Evolutionary conservation across 2,113 vertebrate genomes (phyloP), one percentile per base, ranked within the genome.

Genomic region (Nannobrachium achirus): DNA sequence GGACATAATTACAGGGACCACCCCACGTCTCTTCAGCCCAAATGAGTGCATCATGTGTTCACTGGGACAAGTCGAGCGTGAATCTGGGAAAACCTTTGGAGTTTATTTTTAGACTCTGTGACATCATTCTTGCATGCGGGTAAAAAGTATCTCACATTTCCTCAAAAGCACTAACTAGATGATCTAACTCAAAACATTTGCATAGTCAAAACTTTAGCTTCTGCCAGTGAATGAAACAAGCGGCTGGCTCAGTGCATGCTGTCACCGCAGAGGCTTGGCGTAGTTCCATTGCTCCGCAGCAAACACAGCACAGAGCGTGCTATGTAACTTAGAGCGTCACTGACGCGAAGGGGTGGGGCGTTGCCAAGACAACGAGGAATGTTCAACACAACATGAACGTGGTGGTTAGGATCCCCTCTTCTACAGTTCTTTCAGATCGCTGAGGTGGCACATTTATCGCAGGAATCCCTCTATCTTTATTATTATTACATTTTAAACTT

Each of bases 301-400:
- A 19, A 53, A 25, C 25, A 33, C 10, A 55, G 74, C 25, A 33
- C 10, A 55, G 74, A 68, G 39, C 60, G 74, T 79, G 75, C 71
- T 45, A 45, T 69, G 75, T 73, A 81, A 86, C 82, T 1, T 2
- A 39, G 10, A 2, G 74, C 89, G 90, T 92, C 89, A 90, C 80
- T 85, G 78, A 82, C 83, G 77, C 79, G 72, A 86, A 87, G 82
- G 90, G 89, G 90, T 75, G 84, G 87, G 78, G 83, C 67, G 92
- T 94, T 84, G 80, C 91, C 59, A 59, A n/a, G 90, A 57, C 86
- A 81, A 91, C 92, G 18, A 52, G 64, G 78, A 86, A 84, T 84
- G 79, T 91, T 86, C 71, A 87, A 75, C 89, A 92, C 86, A 93
- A 94, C 90, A 93, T 0, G 15, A 75, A 75, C 73, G 79, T 40